A percentile compares a stretch with the other conserved stretches of the same genome.
Evolutionary conservation across 2,888 invertebrate genomes (phyloP).

Genomic region (Dasypogon diadema): DNA sequence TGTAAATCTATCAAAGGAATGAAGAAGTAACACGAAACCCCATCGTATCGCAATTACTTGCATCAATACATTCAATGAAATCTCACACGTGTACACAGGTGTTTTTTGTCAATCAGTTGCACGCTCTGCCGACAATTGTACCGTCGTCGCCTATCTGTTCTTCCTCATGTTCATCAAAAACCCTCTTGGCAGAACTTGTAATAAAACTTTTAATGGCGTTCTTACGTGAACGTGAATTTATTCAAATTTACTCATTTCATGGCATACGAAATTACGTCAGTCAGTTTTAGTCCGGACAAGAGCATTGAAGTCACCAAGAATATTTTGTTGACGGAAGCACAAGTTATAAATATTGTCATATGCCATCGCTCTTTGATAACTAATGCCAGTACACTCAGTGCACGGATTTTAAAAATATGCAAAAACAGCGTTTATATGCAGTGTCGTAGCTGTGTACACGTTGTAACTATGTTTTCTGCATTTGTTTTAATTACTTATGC

Average conservation of each 20-base stretch:
- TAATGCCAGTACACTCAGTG: no score
- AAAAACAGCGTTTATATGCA: no score
- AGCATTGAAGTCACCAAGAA: not conserved
- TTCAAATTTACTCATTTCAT: slow-evolving; percentile 37
- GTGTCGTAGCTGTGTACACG: no score
- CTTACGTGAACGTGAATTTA: slow-evolving; percentile 39
- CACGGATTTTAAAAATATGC: no score
- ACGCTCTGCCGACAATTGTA: not conserved
- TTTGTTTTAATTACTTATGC: no score
- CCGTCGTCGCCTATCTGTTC: not conserved
- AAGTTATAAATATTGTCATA: not conserved
- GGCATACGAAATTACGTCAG: slow-evolving; percentile 42
- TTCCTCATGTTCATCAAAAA: not conserved
- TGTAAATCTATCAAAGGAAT: slow-evolving; percentile 6
- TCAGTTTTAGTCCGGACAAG: not conserved
- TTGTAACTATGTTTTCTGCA: no score
- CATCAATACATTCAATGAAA: not conserved
- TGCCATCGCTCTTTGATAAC: not conserved
- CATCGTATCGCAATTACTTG: slow-evolving; percentile 10
- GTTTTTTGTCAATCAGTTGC: slow-evolving; percentile 33
- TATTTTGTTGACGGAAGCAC: not conserved
- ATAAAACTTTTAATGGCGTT: slow-evolving; percentile 29
- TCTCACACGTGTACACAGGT: slow-evolving; percentile 33
- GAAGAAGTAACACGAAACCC: slow-evolving; percentile 13
- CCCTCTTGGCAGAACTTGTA: slow-evolving; percentile 1